Percentiles rank a stretch among this genome's conserved stretches.
Conservation (phyloP, 1,140 invertebrate genomes). For the Zaprionus capensis region DNA sequence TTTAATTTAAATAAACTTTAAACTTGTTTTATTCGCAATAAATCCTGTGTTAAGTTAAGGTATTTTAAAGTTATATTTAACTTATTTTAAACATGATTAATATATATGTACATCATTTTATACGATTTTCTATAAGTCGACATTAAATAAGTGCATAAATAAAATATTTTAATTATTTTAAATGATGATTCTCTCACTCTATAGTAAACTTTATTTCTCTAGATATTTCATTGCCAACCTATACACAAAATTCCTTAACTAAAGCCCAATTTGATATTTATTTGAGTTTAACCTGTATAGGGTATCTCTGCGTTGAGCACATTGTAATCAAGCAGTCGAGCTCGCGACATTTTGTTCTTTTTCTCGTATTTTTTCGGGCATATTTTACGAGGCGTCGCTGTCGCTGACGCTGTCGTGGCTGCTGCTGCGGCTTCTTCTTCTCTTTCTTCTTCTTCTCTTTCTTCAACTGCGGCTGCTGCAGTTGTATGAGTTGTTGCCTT, state of each 20-base stretch:
- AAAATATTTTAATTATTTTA: too few species aligned
- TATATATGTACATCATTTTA: too few species aligned
- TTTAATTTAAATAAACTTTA: too few species aligned
- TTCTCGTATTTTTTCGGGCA: conserved; percentile 13
- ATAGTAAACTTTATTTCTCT: too few species aligned
- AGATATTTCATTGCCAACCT: too few species aligned
- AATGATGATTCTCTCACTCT: too few species aligned
- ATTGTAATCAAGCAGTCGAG: background rate
- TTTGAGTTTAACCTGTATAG: background rate
- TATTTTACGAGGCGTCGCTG: conserved; percentile 40
- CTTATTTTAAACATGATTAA: background rate
- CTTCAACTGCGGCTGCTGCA: conserved; percentile 14
- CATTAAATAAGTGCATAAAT: too few species aligned
- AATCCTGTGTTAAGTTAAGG: background rate
- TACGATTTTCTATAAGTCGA: too few species aligned
- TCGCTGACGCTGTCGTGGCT: conserved; percentile 8
- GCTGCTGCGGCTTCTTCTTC: background rate
- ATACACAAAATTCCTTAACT: too few species aligned
- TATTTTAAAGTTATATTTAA: background rate
- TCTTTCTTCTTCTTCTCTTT: conserved; percentile 7
- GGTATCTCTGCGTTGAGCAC: background rate
- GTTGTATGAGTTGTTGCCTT: conserved; percentile 48
- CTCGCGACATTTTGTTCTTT: conserved; percentile 16
- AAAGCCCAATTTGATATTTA: too few species aligned
- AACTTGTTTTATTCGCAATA: too few species aligned